Evolutionary conservation across 1,140 invertebrate genomes (phyloP).

Genomic region (Musca domestica): DNA sequence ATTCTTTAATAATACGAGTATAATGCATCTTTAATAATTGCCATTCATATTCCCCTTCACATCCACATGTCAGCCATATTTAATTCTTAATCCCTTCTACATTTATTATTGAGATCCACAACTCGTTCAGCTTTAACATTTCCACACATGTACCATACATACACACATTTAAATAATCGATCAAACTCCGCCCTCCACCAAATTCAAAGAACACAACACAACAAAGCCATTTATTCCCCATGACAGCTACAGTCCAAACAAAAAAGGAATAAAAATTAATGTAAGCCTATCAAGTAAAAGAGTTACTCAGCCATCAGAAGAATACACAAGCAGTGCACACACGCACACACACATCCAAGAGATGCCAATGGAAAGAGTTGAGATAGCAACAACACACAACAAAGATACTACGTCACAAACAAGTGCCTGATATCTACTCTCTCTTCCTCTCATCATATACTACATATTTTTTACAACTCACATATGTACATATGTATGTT

Average conservation of each 20-base stretch:
- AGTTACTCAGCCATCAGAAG: not conserved
- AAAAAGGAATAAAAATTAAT: not conserved
- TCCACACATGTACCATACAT: not conserved
- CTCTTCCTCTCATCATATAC: not conserved
- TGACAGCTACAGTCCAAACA: conserved; percentile 12
- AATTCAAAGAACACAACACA: conserved; percentile 10
- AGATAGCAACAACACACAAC: not conserved
- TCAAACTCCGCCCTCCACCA: conserved; percentile 15
- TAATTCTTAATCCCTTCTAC: too few relatives aligned
- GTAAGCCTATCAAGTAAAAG: conserved; percentile 12
- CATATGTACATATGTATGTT: too few relatives aligned
- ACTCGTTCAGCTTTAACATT: too few relatives aligned
- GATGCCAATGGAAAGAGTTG: not conserved
- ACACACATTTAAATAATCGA: conserved; percentile 12
- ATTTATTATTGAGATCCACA: too few relatives aligned
- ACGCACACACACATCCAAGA: not conserved
- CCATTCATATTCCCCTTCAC: too few relatives aligned
- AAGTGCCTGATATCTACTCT: not conserved
- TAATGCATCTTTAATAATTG: too few relatives aligned
- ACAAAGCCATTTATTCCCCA: not conserved
- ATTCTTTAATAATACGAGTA: too few relatives aligned
- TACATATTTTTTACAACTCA: too few relatives aligned
- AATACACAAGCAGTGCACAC: not conserved
- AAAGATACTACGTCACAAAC: not conserved
- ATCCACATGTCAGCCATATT: too few relatives aligned